Percentiles rank a stretch among this genome's conserved stretches.
phyloP scores from a whole-genome alignment of 2,113 vertebrate species.

The Urocitellus parryii region DNA sequence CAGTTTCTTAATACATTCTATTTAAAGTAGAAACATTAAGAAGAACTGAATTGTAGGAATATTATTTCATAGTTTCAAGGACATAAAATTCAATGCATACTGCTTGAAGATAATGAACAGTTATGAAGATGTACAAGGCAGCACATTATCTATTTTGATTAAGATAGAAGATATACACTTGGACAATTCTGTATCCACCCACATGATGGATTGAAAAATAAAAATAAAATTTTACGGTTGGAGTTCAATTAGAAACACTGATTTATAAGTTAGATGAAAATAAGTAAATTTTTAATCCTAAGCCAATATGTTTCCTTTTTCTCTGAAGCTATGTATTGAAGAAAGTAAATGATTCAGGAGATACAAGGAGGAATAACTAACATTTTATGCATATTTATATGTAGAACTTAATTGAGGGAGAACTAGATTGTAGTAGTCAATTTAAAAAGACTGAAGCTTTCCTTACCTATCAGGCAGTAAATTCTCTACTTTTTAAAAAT shows the following conservation, averaged over 20 bases:
- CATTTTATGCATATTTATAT: not conserved
- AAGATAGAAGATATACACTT: conserved; percentile 27
- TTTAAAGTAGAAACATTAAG: conserved; percentile 70
- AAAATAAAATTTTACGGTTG: not conserved
- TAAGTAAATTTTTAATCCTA: conserved; percentile 29
- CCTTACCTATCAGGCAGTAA: not conserved
- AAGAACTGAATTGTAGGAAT: conserved; percentile 14
- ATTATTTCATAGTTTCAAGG: conserved; percentile 70
- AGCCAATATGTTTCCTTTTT: conserved; percentile 7
- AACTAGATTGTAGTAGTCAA: not conserved
- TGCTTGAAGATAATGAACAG: conserved; percentile 23
- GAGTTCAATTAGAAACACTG: conserved; percentile 58
- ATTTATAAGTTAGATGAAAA: conserved; percentile 31
- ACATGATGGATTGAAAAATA: not conserved
- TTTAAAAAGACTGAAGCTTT: not conserved
- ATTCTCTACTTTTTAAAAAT: not conserved
- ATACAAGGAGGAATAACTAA: not conserved
- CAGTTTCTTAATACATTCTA: conserved; percentile 53
- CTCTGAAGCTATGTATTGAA: conserved; percentile 16
- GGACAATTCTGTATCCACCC: not conserved
- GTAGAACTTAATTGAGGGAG: not conserved
- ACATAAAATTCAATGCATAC: conserved; percentile 29
- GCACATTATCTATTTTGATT: not conserved
- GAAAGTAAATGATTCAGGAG: conserved; percentile 8
- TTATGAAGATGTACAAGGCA: not conserved